Base-by-base conservation (phyloP, 30 jellyfish, hydroid and myxozoan genomes). In the Pelagia noctiluca region DNA sequence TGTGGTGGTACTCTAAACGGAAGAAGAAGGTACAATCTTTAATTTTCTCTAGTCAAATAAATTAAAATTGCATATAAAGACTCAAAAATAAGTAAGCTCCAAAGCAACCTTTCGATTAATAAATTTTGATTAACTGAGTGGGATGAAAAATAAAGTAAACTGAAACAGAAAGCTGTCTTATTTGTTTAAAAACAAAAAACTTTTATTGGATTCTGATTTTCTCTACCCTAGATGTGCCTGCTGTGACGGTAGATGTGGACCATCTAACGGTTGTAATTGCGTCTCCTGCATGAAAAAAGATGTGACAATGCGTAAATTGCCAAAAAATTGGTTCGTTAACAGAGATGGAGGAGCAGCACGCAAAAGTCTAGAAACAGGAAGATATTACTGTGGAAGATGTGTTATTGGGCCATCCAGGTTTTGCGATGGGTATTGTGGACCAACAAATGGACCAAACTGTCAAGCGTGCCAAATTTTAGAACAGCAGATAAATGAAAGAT, bases 371-470 rank as follows among this genome's bases (percentile, higher is more conserved):
- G 85, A 57, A 36, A 80, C 80, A 30, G 96, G 92, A 21, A 42
- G 16, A 30, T 35, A 75, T 78, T 90, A 90, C 57, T 90, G 97
- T 50, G 97, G 97, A 0, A 66, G 97, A 52, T 36, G 60, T 25
- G 89, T 88, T 30, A 50, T 75, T 89, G 54, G 22, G 30, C 12
- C 29, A 1, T 7, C 64, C 30, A 13, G 76, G 29, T 5, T 0
- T 22, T 90, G 93, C 48, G 97, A 90, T 77, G 97, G 97, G 1
- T 90, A 83, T 74, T 90, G 97, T 76, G 97, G 97, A 1, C 97
- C 97, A 1, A 63, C 91, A 36, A 76, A 90, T 76, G 97, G 97
- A 29, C 97, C 97, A 35, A 90, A 90, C 82, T 90, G 97, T 36
- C 65, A 52, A 21, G 38, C 97, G 11, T 90, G 97, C 50, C 53